phyloP scores from a whole-genome alignment of 2,888 invertebrate genomes.

The Trichogramma evanescens region DNA sequence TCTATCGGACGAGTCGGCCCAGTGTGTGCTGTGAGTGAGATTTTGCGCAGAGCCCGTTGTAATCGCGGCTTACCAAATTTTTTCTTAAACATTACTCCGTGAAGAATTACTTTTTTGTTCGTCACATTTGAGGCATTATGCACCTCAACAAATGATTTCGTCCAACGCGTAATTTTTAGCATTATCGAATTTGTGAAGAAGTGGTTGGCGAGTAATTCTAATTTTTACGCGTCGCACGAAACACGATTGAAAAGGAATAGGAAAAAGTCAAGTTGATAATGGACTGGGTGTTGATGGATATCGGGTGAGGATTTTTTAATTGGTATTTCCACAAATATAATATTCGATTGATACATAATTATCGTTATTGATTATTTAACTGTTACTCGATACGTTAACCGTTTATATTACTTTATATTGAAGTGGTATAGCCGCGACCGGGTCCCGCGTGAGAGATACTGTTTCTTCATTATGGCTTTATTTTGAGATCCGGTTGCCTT shows the following conservation, averaged over 20 bases:
- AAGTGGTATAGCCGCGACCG: slow-evolving; percentile 39
- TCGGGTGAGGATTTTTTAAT: slow-evolving; percentile 13
- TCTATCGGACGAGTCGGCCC: slow-evolving; percentile 91
- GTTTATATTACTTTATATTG: slow-evolving; percentile 22
- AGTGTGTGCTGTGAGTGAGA: slow-evolving; percentile 66
- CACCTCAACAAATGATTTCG: slow-evolving; percentile 31
- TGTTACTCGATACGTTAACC: slow-evolving; percentile 7
- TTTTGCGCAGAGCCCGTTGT: slow-evolving; percentile 48
- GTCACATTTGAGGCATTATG: slow-evolving; percentile 37
- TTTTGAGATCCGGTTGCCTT: slow-evolving; percentile 49
- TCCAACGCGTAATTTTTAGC: slow-evolving; percentile 8
- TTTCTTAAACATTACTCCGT: background rate
- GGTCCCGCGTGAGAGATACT: slow-evolving; percentile 47
- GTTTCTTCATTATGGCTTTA: slow-evolving; percentile 46
- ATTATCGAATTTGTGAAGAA: background rate
- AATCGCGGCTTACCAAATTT: slow-evolving; percentile 35
- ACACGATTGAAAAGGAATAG: slow-evolving; percentile 8
- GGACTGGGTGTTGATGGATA: slow-evolving; percentile 15
- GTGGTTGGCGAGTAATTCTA: slow-evolving; percentile 8
- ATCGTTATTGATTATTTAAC: slow-evolving; percentile 14
- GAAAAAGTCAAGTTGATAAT: slow-evolving; percentile 14
- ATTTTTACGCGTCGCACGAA: slow-evolving; percentile 16
- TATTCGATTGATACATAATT: slow-evolving; percentile 22
- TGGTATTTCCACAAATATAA: slow-evolving; percentile 22
- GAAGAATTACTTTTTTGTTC: slow-evolving; percentile 22